Percentiles rank a stretch among this genome's conserved stretches.
Conservation (phyloP, 2,113 vertebrate species). For the Dicaeum eximium region DNA sequence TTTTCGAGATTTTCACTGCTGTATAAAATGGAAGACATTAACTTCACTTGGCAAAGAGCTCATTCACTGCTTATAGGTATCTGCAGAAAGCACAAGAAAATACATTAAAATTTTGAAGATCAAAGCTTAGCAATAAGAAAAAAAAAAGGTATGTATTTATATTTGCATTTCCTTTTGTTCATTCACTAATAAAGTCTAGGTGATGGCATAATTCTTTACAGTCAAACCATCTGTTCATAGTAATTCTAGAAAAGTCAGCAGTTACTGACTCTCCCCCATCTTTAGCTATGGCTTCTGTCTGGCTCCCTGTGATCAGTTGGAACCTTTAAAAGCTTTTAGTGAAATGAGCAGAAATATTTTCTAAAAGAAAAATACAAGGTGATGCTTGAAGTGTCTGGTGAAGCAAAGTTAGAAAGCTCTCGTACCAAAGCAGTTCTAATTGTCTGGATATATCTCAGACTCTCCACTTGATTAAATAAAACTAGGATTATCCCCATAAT, state of each 20-base stretch:
- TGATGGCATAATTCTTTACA: background rate
- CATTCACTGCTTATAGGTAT: background rate
- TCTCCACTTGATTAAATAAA: background rate
- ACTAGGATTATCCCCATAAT: background rate
- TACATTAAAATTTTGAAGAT: background rate
- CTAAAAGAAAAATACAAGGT: background rate
- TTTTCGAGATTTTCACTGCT: background rate
- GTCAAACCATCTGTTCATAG: background rate
- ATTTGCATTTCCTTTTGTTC: background rate
- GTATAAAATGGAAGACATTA: background rate
- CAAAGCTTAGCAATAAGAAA: background rate
- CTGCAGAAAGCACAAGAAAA: background rate
- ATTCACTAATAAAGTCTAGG: background rate
- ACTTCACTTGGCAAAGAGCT: background rate
- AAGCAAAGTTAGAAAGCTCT: background rate
- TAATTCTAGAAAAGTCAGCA: background rate
- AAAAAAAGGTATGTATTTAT: background rate
- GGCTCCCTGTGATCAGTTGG: background rate
- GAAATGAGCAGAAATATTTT: background rate
- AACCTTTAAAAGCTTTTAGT: background rate
- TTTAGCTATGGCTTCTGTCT: background rate
- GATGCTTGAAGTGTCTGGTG: background rate
- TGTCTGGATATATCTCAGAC: background rate
- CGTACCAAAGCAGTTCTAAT: background rate
- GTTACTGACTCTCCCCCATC: background rate